Evolutionary conservation across 2,888 invertebrate species (phyloP), one percentile per base, ranked within the genome.

Genomic region (Patella caerulea): DNA sequence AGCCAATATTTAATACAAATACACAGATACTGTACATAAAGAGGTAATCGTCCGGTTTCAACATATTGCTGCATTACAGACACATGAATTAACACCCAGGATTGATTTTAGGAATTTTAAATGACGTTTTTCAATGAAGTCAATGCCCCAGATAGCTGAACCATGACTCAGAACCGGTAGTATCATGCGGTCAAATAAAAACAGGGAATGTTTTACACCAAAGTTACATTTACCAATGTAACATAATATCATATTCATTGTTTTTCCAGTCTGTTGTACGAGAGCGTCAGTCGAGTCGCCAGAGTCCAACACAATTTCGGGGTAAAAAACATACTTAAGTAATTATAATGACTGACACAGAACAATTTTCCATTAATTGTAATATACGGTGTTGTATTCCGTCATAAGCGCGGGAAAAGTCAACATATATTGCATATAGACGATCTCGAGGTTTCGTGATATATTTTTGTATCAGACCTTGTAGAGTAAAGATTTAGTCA

Each of bases 21-120:
- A 53, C 29, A 14, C 72, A 74, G 45, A 24, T 72, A 78, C 19
- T 54, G 24, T 34, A 69, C 71, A 45, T 53, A 70, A 14, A 78
- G 34, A 15, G 78, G 78, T 52, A 74, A 71, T 69, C 78, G 45
- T 3, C 78, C 78, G 56, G 71, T 19, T 73, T 78, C 78, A 59
- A 45, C 74, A 55, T 71, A 73, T 71, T 29, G 73, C 59, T 45
- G 55, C 53, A 69, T 78, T 73, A 71, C 65, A 55, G 34, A 74
- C 74, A 55, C 71, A 59, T 29, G 73, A 45, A 70, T 56, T 52
- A 24, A 78, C 34, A 70, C 34, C 24, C 54, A 71, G 55, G 24
- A 71, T 24, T 17, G 17, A 34, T 34, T 78, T 78, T 53, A 69
- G 71, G 34, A 78, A 78, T 9, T 74, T 65, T 29, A 71, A 71